Base-by-base conservation (phyloP, 2,888 invertebrate genomes). In the Pristionchus japonicus region DNA sequence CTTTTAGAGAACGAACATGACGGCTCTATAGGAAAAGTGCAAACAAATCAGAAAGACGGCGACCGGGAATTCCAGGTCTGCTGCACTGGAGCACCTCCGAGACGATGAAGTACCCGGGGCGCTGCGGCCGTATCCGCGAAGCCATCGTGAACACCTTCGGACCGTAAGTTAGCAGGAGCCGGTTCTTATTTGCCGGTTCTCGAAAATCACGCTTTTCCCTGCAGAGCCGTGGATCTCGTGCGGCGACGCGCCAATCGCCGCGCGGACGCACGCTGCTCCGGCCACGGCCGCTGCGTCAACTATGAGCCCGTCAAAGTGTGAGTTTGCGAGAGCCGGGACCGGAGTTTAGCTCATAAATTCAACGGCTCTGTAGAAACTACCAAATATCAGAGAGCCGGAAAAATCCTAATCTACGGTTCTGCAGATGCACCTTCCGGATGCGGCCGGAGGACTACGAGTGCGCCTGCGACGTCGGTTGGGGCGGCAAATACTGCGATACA, bases 371-470 rank as follows among this genome's bases (percentile, higher is more conserved):
- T 11, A 52, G 20, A 52, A 17, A 52, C 17, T 20, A 3, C 3
- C 3, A 3, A 52, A 67, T 20, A 31, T 7, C 34, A 2, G 34
- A 17, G 23, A n/a, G 20, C 37, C 31, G 47, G 47, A 47, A 15
- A 52, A 52, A 15, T 52, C 57, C 37, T 40, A 20, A 80, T 20
- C 13, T 7, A 20, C 31, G 31, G 37, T 40, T 27, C n/a, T n/a
- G n/a, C 57, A 86, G 86, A 23, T 86, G 86, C 43, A 34, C 67
- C 27, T 86, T 86, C 67, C 64, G 67, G 23, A 64, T 86, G 86
- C 64, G 27, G n/a, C 61, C 43, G 31, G 37, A 23, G 11, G 67
- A 67, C n/a, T 86, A 86, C 37, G 3, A 31, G 9, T 86, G 86
- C 40, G 23, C 31, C 15, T 86, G 86, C 43, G 67, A 61, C 47